Evolutionary conservation across 1,140 invertebrate genomes (phyloP).

Genomic region (Stegodyphus dumicola): DNA sequence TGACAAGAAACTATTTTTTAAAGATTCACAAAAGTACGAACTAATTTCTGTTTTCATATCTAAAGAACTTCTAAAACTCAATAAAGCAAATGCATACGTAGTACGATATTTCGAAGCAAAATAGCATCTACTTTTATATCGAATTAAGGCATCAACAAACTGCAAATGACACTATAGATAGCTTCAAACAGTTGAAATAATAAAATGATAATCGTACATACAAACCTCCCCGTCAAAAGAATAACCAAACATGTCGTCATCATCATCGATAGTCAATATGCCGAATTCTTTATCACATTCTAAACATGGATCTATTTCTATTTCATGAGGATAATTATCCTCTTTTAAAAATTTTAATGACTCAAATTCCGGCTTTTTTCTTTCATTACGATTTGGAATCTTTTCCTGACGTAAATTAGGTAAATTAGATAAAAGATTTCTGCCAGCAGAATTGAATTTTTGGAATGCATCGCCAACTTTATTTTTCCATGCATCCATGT

Average conservation of each 20-base stretch:
- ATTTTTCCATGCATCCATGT: slow-evolving; percentile 48
- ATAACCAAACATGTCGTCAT: slow-evolving; percentile 35
- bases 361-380: slow-evolving; percentile 39
- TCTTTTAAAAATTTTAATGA: slow-evolving; percentile 39
- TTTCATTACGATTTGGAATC: slow-evolving; percentile 34
- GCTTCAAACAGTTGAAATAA: no score
- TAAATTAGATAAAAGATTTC: slow-evolving; percentile 29
- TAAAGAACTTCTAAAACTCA: no score
- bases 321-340: slow-evolving; percentile 25
- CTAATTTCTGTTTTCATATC: no score
- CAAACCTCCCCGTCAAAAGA: slow-evolving; percentile 35
- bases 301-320: slow-evolving; percentile 33
- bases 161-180: no score
- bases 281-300: slow-evolving; percentile 57
- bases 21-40: no score
- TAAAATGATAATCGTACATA: neutral
- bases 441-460: slow-evolving; percentile 37
- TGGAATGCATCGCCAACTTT: slow-evolving; percentile 45
- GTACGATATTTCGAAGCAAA: no score
- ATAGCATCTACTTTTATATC: neutral
- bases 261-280: slow-evolving; percentile 55
- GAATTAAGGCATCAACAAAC: no score
- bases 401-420: slow-evolving; percentile 30
- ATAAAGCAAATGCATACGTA: no score
- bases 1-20: no score